Percentiles rank a stretch among this genome's conserved stretches.
Evolutionary conservation across 2,113 vertebrate genomes (phyloP).

Genomic region (Microcebus griseorufus): DNA sequence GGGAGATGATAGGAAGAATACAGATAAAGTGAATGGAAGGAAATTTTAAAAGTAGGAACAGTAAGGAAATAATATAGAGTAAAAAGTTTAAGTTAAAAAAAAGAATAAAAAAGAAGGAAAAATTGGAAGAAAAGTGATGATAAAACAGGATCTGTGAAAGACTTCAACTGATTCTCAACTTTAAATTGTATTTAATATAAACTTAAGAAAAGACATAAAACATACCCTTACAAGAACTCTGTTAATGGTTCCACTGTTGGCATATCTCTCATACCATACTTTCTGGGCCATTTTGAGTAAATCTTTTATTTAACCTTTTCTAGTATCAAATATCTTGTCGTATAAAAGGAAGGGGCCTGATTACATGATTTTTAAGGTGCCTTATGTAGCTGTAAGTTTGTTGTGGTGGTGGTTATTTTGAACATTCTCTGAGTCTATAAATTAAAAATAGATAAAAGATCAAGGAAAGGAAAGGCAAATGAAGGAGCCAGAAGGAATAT

Average conservation of each 20-base stretch:
- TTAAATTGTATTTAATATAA: neutral
- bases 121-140: neutral
- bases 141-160: neutral
- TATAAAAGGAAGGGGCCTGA: neutral
- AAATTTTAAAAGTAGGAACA: slow-evolving; percentile 18
- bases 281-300: neutral
- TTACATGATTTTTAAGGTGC: neutral
- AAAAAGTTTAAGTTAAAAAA: slow-evolving; percentile 1
- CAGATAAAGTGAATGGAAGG: neutral
- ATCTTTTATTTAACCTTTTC: neutral
- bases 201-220: neutral
- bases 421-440: slow-evolving; percentile 20
- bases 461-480: neutral
- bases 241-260: neutral
- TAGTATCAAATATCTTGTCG: neutral
- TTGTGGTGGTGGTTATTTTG: neutral
- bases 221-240: neutral
- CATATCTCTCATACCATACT: neutral
- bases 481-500: neutral
- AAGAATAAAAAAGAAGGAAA: slow-evolving; percentile 28
- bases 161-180: neutral
- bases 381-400: neutral
- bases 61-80: neutral
- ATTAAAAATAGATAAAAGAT: slow-evolving; percentile 12
- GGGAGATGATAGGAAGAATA: neutral